phyloP scores from a whole-genome alignment of 2,113 vertebrate species.

The Gasterosteus nipponicus region DNA sequence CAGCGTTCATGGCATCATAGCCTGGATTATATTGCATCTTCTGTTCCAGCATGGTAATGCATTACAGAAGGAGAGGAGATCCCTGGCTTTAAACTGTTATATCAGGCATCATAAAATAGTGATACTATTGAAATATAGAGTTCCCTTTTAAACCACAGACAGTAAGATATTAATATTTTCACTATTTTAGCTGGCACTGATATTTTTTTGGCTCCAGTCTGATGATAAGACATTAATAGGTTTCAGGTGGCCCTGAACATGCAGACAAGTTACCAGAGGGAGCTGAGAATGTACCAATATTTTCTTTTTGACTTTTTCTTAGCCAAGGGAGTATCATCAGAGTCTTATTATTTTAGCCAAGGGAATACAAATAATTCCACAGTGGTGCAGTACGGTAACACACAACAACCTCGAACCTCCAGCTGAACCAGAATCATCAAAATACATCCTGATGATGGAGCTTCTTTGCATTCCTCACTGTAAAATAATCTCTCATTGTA shows the following conservation, averaged over 20 bases:
- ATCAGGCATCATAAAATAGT: not conserved
- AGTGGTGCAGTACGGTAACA: not conserved
- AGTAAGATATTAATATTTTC: not conserved
- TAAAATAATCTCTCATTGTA: not conserved
- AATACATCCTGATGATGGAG: not conserved
- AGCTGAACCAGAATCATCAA: not conserved
- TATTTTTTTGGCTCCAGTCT: not conserved
- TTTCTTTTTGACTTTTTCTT: not conserved
- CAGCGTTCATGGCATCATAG: not conserved
- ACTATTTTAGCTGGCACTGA: not conserved
- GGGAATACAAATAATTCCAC: not conserved
- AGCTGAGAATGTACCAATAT: constrained; percentile 1
- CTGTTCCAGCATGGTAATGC: not conserved
- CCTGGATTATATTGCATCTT: not conserved
- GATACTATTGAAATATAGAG: not conserved
- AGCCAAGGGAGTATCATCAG: not conserved
- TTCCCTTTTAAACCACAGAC: not conserved
- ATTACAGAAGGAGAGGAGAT: not conserved
- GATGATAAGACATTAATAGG: not conserved
- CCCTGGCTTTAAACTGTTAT: not conserved
- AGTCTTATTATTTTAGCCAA: not conserved
- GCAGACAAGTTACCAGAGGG: not conserved
- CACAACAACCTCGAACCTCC: not conserved
- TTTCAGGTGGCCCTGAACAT: not conserved
- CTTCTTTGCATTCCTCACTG: not conserved